These are phyloP conservation scores for Pachydiplax longipennis DNA, from an alignment of 2,888 invertebrate species.

Conservation along the genomic window DNA sequence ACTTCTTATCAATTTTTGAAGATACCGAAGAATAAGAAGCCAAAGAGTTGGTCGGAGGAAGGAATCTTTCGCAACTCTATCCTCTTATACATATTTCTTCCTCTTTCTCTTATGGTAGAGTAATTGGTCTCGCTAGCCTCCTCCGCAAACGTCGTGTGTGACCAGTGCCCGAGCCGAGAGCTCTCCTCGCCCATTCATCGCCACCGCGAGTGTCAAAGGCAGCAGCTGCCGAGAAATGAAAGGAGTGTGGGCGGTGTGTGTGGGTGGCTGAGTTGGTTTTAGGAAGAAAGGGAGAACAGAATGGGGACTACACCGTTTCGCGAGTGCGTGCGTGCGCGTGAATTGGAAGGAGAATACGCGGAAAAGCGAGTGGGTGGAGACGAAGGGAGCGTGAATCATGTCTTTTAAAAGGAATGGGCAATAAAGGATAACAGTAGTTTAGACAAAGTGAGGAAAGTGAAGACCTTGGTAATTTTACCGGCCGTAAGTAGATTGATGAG, in stretches of 20 bases:
- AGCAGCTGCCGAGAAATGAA: background rate
- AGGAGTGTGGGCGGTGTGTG: background rate
- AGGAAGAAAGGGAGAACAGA: background rate
- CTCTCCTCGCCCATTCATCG: background rate
- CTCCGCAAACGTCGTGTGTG: constrained; percentile 39
- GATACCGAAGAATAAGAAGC: background rate
- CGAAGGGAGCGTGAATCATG: background rate
- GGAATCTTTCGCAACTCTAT: background rate
- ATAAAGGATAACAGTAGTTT: background rate
- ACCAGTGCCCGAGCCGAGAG: background rate
- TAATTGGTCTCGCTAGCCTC: constrained; percentile 43
- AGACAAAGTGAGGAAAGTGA: constrained; percentile 11
- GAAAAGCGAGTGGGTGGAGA: background rate
- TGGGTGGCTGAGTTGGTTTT: background rate
- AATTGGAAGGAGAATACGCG: background rate
- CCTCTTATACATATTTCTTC: background rate
- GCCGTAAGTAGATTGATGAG: background rate
- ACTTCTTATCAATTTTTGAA: background rate
- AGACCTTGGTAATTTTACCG: background rate
- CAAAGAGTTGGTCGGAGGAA: background rate
- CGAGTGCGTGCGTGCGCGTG: background rate
- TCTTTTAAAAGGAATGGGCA: background rate
- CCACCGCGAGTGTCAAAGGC: background rate
- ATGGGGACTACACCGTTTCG: background rate
- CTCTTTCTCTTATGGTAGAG: constrained; percentile 9